These are phyloP conservation scores for Marisa cornuarietis DNA, from an alignment of 1,140 invertebrate species.

Conservation along the genomic window DNA sequence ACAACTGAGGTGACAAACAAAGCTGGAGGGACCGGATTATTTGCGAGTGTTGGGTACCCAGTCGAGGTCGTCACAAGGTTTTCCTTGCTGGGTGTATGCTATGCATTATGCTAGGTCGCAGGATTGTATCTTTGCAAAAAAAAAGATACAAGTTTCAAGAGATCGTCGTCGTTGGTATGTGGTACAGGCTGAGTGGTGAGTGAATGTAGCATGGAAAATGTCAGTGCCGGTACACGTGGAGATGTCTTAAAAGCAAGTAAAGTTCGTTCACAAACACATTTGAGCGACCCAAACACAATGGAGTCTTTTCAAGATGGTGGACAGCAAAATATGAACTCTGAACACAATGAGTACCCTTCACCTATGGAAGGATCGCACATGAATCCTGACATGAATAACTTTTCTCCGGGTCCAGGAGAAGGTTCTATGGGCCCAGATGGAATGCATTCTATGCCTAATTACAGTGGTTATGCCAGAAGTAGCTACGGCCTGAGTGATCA, in stretches of 20 bases:
- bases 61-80: slow-evolving; percentile 31
- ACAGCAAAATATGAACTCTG: slow-evolving; percentile 54
- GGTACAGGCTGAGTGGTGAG: slow-evolving; percentile 38
- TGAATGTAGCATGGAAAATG: slow-evolving; percentile 45
- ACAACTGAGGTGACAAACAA: slow-evolving; percentile 18
- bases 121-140: slow-evolving; percentile 46
- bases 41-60: slow-evolving; percentile 16
- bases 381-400: slow-evolving; percentile 58
- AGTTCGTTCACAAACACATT: slow-evolving; percentile 43
- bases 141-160: slow-evolving; percentile 38
- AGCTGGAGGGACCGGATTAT: slow-evolving; percentile 12
- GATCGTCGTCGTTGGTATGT: slow-evolving; percentile 27
- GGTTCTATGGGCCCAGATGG: slow-evolving; percentile 46
- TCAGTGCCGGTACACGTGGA: slow-evolving; percentile 35
- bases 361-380: slow-evolving; percentile 53
- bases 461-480: slow-evolving; percentile 46
- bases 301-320: slow-evolving; percentile 63
- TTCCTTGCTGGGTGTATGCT: slow-evolving; percentile 48
- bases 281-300: slow-evolving; percentile 54
- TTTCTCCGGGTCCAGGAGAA: slow-evolving; percentile 47
- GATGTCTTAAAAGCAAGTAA: slow-evolving; percentile 40
- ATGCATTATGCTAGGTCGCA: slow-evolving; percentile 45
- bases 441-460: slow-evolving; percentile 54
- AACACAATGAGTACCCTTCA: slow-evolving; percentile 49
- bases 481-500: slow-evolving; percentile 48